phyloP scores from a whole-genome alignment of 2,113 vertebrate genomes.

The Lepisosteus osseus region DNA sequence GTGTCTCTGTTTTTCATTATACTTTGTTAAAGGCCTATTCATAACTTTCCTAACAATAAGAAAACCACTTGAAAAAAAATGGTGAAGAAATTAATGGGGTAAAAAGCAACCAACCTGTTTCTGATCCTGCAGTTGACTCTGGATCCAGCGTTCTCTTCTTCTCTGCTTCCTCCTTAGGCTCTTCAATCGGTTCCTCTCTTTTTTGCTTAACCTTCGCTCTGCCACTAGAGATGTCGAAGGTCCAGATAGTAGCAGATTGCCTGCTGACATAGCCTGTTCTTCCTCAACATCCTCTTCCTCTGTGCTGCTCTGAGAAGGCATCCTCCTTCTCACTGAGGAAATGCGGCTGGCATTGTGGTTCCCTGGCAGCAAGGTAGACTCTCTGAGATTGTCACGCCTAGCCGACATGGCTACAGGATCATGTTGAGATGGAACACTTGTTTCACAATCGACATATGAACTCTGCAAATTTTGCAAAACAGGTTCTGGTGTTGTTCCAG shows the following conservation, averaged over 20 bases:
- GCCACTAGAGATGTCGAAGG: constrained; percentile 27
- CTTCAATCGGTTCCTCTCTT: constrained; percentile 76
- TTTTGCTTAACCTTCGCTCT: constrained; percentile 65
- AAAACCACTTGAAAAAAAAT: too few relatives aligned
- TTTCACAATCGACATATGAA: constrained; percentile 39
- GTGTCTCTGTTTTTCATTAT: too few relatives aligned
- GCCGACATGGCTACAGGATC: neutral
- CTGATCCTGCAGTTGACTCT: constrained; percentile 57
- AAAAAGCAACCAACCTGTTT: constrained; percentile 40
- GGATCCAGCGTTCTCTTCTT: constrained; percentile 68
- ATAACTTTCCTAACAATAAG: too few relatives aligned
- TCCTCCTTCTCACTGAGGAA: constrained; percentile 45
- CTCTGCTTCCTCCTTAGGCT: constrained; percentile 73
- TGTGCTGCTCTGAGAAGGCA: constrained; percentile 33
- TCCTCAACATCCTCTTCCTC: constrained; percentile 27
- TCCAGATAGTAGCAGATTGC: constrained; percentile 29
- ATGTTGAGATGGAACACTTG: constrained; percentile 34
- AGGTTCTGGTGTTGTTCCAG: constrained; percentile 17
- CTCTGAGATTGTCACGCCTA: neutral
- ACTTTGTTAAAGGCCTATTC: too few relatives aligned
- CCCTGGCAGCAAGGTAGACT: constrained; percentile 15
- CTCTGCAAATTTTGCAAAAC: constrained; percentile 32
- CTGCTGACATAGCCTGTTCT: constrained; percentile 16
- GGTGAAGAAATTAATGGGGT: too few relatives aligned
- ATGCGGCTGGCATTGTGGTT: constrained; percentile 22